Evolutionary conservation across 2,797 vertebrate genomes (phyloP).

Genomic region (Karalla daura): DNA sequence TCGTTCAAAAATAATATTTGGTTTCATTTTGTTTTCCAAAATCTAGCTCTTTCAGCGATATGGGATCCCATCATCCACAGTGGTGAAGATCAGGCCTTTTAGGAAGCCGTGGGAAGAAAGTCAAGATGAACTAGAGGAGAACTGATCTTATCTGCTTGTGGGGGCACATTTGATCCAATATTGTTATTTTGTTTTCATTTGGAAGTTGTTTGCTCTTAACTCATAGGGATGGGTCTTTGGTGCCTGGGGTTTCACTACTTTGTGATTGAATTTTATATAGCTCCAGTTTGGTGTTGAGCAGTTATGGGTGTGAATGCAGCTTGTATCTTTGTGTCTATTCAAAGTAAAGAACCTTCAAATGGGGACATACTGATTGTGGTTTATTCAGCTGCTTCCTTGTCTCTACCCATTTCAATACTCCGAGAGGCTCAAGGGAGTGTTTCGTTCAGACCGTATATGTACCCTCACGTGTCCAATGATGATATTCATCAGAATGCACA

Average conservation of each 20-base stretch:
- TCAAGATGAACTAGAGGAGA: not conserved
- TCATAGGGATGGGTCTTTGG: too few relatives aligned
- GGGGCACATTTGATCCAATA: not conserved
- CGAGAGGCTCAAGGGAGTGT: too few relatives aligned
- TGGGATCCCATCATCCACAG: not conserved
- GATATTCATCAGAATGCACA: too few relatives aligned
- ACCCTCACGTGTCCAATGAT: too few relatives aligned
- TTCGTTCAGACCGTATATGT: too few relatives aligned
- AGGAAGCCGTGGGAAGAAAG: not conserved
- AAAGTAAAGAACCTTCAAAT: slow-evolving; percentile 5
- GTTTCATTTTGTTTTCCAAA: too few relatives aligned
- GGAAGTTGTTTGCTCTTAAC: not conserved
- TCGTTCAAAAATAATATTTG: not conserved
- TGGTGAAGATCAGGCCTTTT: not conserved
- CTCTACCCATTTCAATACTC: not conserved
- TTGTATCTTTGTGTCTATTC: not conserved
- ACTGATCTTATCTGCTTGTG: not conserved
- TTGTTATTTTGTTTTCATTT: not conserved
- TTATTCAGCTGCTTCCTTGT: not conserved
- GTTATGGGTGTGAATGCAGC: not conserved
- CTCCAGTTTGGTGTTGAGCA: not conserved
- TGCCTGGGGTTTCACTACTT: not conserved
- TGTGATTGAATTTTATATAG: not conserved
- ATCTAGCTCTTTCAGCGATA: slow-evolving; percentile 11
- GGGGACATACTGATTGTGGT: not conserved